Base-by-base conservation (phyloP, 1,140 invertebrate species). In the Zaprionus kolodkinae region DNA sequence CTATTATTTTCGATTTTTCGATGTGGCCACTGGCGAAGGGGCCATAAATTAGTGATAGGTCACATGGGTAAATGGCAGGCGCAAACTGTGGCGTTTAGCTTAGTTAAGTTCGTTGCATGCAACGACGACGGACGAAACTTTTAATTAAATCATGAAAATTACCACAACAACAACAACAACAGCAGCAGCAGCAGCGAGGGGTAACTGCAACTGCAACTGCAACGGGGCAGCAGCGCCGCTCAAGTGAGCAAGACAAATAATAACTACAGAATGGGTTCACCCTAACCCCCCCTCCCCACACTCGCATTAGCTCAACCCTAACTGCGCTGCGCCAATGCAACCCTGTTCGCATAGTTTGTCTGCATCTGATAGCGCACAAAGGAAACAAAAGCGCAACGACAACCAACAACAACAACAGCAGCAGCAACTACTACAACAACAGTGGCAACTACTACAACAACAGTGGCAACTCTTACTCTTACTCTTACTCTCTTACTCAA, bases 131-230 rank as follows among this genome's bases (percentile, higher is more conserved):
- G 21, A 27, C 5, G 27, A 65, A 86, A 87, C 50, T 87, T 86
- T 88, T 84, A 87, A 87, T 87, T 84, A 87, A 87, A 87, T 88
- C 83, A 84, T 79, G 73, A 33, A 71, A 75, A 72, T 70, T 65
- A 64, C 61, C 59, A 55, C 43, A 48, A 10, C 50, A 56, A 40
- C 27, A 30, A 30, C 27, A 30, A 3, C 27, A 30, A 30, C 27
- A 27, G 30, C 54, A 15, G 13, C n/a, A n/a, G 6, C 38, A 45
- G 56, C 54, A 15, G 13, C 21, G 6, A 9, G 25, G 30, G 3
- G 54, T 13, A 36, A 56, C 6, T 55, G 48, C n/a, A 54, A 54
- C 25, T 21, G 50, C 15, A 55, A 55, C 45, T 33, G 54, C 21
- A 30, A 45, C 40, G 43, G 17, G 33, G 33, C 38, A 48, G 57